These are phyloP conservation scores for Microhierax caerulescens DNA, from an alignment of 2,797 vertebrate genomes.

Conservation along the genomic window DNA sequence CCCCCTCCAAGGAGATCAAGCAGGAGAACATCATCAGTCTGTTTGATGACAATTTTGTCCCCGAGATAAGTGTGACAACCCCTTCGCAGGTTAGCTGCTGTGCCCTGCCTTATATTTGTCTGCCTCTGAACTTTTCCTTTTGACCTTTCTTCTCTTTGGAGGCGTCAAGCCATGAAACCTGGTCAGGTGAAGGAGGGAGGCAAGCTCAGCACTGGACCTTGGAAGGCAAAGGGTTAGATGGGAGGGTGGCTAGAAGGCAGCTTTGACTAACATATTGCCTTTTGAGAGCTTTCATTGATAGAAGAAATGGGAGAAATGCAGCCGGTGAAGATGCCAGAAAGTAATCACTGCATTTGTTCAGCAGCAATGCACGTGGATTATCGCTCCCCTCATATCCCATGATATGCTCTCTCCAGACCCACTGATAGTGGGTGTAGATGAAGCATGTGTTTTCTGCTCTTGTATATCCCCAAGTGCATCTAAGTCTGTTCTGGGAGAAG, in stretches of 20 bases:
- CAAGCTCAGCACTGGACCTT: not conserved
- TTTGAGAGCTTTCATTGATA: not conserved
- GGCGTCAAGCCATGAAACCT: constrained; percentile 67
- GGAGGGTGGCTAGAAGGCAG: not conserved
- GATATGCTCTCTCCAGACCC: not conserved
- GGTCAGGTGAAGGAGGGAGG: constrained; percentile 38
- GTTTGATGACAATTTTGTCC: constrained; percentile 93
- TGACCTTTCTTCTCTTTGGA: constrained; percentile 18
- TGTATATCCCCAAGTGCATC: not conserved
- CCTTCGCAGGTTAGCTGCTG: constrained; percentile 91
- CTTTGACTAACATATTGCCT: not conserved
- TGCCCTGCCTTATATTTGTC: constrained; percentile 41
- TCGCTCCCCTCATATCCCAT: not conserved
- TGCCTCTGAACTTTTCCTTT: constrained; percentile 38
- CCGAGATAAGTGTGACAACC: constrained; percentile 95
- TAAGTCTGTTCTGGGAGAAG: not conserved
- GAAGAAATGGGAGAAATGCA: not conserved
- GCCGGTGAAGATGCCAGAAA: not conserved
- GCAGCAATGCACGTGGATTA: not conserved
- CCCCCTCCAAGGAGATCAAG: constrained; percentile 95
- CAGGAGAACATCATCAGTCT: constrained; percentile 96
- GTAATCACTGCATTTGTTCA: not conserved
- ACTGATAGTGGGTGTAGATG: not conserved
- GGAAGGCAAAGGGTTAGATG: not conserved
- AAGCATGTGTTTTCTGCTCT: not conserved